phyloP scores from a whole-genome alignment of 2,888 invertebrate species.

The Hirtodrosophila alboralis region DNA sequence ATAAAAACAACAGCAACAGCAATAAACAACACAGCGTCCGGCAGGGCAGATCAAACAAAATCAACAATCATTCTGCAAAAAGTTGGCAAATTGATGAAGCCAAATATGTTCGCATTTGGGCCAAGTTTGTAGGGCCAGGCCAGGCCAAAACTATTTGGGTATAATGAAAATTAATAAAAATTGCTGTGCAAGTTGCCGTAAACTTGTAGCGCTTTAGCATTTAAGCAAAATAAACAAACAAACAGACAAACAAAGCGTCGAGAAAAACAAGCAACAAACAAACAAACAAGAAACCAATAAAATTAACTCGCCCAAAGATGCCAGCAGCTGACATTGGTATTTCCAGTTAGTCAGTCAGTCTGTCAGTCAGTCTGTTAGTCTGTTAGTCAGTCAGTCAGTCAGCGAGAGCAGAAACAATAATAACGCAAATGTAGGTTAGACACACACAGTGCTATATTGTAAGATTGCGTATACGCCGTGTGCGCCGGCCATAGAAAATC shows the following conservation, averaged over 20 bases:
- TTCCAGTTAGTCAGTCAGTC: conserved; percentile 6
- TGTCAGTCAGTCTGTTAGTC: conserved; percentile 27
- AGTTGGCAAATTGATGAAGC: conserved; percentile 41
- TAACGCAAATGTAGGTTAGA: conserved; percentile 58
- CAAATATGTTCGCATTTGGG: conserved; percentile 19
- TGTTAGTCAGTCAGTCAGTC: conserved; percentile 26
- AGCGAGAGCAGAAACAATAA: conserved; percentile 35
- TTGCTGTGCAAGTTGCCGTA: conserved; percentile 26
- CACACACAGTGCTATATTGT: conserved; percentile 27
- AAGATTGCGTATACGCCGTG: conserved; percentile 63
- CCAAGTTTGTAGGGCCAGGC: too few relatives aligned
- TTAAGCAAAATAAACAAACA: conserved; percentile 58
- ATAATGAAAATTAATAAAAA: conserved; percentile 59
- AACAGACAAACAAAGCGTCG: conserved; percentile 25
- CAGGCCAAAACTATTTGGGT: conserved; percentile 32
- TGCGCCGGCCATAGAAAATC: conserved; percentile 37
- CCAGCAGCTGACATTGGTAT: conserved; percentile 35
- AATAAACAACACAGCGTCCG: too few relatives aligned
- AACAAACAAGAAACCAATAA: conserved; percentile 53
- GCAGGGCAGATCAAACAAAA: conserved; percentile 56
- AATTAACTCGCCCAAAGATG: conserved; percentile 56
- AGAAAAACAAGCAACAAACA: conserved; percentile 22
- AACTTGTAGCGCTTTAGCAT: conserved; percentile 56
- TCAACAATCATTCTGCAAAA: conserved; percentile 48
- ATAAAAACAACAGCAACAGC: conserved; percentile 25